A percentile compares a stretch with the other conserved stretches of the same genome.
Evolutionary conservation across 2,888 invertebrate species (phyloP).

Genomic region (Drosophila emarginata): DNA sequence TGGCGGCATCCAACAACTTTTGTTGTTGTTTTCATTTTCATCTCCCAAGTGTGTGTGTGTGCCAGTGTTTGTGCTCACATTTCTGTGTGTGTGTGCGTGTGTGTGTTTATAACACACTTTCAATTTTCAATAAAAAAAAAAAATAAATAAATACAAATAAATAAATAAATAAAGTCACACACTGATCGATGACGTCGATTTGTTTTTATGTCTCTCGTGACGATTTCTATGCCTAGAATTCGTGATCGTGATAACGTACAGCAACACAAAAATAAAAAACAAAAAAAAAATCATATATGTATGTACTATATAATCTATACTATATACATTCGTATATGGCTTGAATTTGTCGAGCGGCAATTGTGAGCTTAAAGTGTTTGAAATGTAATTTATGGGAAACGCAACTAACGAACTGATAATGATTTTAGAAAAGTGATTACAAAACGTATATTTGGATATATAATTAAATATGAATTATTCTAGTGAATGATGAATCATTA

Average conservation of each 20-base stretch:
- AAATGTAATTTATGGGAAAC: conserved; percentile 19
- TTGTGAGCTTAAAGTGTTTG: conserved; percentile 1
- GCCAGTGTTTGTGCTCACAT: conserved; percentile 23
- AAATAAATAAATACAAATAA: conserved; percentile 27
- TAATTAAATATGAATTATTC: conserved; percentile 1
- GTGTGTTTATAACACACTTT: conserved; percentile 68
- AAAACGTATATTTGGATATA: conserved; percentile 10
- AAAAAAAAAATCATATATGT: conserved; percentile 10
- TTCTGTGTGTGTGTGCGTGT: conserved; percentile 26
- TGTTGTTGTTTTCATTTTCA: conserved; percentile 75
- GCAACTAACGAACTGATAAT: conserved; percentile 5
- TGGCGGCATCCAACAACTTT: conserved; percentile 77
- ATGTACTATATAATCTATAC: conserved; percentile 34
- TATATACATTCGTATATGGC: not conserved
- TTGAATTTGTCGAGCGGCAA: conserved; percentile 13
- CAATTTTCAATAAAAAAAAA: conserved; percentile 70
- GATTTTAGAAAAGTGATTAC: conserved; percentile 1
- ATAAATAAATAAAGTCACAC: conserved; percentile 49
- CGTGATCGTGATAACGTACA: conserved; percentile 56
- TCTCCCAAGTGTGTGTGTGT: conserved; percentile 51
- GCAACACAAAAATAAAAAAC: conserved; percentile 43
- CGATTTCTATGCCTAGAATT: conserved; percentile 54
- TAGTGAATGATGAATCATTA: not conserved
- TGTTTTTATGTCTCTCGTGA: conserved; percentile 66
- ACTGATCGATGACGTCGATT: conserved; percentile 73